These are phyloP conservation scores for Ladona fulva DNA, from an alignment of 1,140 invertebrate genomes.

Conservation along the genomic window DNA sequence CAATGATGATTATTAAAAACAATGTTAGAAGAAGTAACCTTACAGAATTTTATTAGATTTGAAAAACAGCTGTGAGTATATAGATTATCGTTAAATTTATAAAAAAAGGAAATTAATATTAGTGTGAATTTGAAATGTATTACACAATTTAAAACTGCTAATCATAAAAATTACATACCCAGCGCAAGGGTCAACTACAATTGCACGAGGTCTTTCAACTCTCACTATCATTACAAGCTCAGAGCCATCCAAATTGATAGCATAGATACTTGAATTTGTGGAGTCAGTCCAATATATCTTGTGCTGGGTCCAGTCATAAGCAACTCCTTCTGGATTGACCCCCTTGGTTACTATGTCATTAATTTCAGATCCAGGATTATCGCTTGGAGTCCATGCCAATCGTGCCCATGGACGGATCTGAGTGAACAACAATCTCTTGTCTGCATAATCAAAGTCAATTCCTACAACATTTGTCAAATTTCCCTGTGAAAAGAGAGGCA, in stretches of 20 bases:
- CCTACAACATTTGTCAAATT: conserved; percentile 95
- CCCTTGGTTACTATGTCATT: conserved; percentile 67
- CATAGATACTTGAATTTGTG: conserved; percentile 87
- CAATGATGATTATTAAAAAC: too few relatives aligned
- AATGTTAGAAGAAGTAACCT: too few relatives aligned
- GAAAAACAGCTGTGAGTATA: too few relatives aligned
- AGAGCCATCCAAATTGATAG: conserved; percentile 83
- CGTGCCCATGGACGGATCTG: conserved; percentile 85
- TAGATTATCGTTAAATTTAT: too few relatives aligned
- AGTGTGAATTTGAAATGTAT: background rate
- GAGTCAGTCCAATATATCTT: conserved; percentile 97
- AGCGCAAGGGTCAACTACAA: conserved; percentile 94
- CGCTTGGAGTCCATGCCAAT: conserved; percentile 69
- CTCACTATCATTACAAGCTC: conserved; percentile 87
- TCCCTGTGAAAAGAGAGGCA: conserved; percentile 34
- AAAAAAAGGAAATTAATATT: too few relatives aligned
- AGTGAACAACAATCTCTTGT: conserved; percentile 80
- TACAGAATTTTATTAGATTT: too few relatives aligned
- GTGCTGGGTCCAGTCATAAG: conserved; percentile 93
- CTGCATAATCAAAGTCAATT: conserved; percentile 87
- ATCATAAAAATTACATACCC: conserved; percentile 43
- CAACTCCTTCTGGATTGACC: conserved; percentile 90
- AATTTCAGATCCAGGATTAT: conserved; percentile 52
- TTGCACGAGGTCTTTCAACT: conserved; percentile 86
- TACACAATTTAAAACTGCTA: background rate